These are phyloP conservation scores for Geopemphigus sp. DNA, from an alignment of 1,140 invertebrate genomes.

Conservation along the genomic window DNA sequence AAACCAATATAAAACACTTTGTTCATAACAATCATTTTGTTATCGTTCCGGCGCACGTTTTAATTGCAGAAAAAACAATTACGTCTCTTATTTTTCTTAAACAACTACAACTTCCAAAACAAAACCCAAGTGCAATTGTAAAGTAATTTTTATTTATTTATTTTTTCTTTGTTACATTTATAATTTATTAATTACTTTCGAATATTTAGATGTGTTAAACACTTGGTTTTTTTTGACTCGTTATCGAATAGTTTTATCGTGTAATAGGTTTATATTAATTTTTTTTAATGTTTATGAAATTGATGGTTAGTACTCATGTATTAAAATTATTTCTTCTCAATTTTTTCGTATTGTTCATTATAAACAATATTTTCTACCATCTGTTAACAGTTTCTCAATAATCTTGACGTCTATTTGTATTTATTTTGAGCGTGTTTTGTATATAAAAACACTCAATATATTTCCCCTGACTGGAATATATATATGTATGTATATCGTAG, in stretches of 20 bases:
- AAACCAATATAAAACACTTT: too few relatives aligned
- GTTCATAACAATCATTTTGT: too few relatives aligned
- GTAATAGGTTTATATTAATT: neutral
- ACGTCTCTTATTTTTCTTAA: neutral
- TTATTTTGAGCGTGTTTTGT: too few relatives aligned
- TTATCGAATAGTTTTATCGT: slow-evolving; percentile 11
- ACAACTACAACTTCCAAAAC: neutral
- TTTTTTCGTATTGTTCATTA: neutral
- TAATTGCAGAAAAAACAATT: too few relatives aligned
- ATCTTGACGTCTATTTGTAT: neutral
- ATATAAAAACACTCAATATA: too few relatives aligned
- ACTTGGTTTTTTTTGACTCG: neutral
- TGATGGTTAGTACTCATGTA: neutral
- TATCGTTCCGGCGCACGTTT: too few relatives aligned
- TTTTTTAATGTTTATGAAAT: neutral
- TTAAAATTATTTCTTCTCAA: neutral
- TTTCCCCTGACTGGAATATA: too few relatives aligned
- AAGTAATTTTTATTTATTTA: neutral
- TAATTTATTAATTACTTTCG: neutral
- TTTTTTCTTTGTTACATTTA: slow-evolving; percentile 43
- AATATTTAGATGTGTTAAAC: neutral
- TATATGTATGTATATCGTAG: too few relatives aligned
- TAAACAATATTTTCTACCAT: neutral
- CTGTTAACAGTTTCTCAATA: neutral
- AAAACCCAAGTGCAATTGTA: slow-evolving; percentile 38